A percentile compares a stretch with the other conserved stretches of the same genome.
These are phyloP conservation scores for Mustela lutreola DNA, from an alignment of 2,113 vertebrate species.

Conservation along the genomic window DNA sequence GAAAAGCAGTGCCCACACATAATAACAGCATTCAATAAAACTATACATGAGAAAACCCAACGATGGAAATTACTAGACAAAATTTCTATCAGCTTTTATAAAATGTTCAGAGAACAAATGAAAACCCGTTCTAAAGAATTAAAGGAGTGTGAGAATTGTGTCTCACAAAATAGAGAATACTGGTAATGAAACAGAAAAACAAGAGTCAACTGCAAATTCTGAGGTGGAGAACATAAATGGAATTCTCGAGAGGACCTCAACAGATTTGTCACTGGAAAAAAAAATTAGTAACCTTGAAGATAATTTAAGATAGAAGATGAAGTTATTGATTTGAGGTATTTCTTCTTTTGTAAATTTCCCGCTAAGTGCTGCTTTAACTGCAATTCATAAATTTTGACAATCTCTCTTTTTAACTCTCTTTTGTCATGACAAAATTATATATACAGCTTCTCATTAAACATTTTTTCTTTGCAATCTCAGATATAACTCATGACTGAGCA, in stretches of 20 bases:
- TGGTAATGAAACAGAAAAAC: background rate
- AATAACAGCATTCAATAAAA: background rate
- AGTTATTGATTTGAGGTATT: background rate
- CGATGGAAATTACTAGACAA: background rate
- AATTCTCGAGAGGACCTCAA: background rate
- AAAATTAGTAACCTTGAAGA: background rate
- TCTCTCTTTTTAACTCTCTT: background rate
- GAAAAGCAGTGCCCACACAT: too few species aligned
- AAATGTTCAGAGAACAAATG: background rate
- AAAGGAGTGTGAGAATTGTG: background rate
- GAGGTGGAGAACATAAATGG: background rate
- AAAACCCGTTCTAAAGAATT: background rate
- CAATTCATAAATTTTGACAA: background rate
- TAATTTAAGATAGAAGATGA: background rate
- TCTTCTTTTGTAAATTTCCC: background rate
- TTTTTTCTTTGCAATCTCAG: background rate
- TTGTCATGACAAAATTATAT: background rate
- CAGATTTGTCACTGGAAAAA: background rate
- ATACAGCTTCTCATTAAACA: background rate
- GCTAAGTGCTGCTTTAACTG: background rate
- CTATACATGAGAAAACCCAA: background rate
- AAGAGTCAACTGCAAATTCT: background rate
- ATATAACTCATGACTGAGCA: background rate
- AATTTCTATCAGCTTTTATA: background rate
- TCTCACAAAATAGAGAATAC: background rate